phyloP scores from a whole-genome alignment of 1,140 invertebrate genomes.

The Conus ventricosus region DNA sequence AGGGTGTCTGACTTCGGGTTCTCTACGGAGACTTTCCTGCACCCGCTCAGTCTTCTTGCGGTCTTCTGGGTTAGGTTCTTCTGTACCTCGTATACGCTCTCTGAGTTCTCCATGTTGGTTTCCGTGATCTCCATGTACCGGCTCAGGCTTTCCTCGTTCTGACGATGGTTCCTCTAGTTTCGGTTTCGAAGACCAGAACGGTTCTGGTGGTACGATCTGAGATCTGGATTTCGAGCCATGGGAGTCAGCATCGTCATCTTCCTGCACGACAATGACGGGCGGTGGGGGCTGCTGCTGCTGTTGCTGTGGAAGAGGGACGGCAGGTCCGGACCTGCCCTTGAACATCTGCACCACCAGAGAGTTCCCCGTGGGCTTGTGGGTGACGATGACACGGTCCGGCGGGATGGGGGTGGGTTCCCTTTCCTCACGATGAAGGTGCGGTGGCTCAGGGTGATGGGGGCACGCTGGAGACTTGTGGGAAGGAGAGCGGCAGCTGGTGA shows the following conservation, averaged over 20 bases:
- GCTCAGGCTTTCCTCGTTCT: no score
- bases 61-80: neutral
- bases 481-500: neutral
- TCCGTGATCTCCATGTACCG: no score
- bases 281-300: neutral
- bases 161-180: no score
- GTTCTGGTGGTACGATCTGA: no score
- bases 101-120: no score
- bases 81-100: neutral
- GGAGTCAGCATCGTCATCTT: no score
- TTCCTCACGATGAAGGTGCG: neutral
- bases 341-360: neutral
- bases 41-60: no score
- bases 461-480: neutral
- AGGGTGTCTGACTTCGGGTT: neutral
- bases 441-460: neutral
- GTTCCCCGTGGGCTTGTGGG: neutral
- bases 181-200: no score
- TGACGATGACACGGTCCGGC: neutral
- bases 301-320: neutral
- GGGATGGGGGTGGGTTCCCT: conserved; percentile 28
- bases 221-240: no score
- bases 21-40: no score
- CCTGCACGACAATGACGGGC: no score
- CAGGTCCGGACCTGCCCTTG: neutral